phyloP scores from a whole-genome alignment of 2,113 vertebrate genomes.

The Paralichthys olivaceus region DNA sequence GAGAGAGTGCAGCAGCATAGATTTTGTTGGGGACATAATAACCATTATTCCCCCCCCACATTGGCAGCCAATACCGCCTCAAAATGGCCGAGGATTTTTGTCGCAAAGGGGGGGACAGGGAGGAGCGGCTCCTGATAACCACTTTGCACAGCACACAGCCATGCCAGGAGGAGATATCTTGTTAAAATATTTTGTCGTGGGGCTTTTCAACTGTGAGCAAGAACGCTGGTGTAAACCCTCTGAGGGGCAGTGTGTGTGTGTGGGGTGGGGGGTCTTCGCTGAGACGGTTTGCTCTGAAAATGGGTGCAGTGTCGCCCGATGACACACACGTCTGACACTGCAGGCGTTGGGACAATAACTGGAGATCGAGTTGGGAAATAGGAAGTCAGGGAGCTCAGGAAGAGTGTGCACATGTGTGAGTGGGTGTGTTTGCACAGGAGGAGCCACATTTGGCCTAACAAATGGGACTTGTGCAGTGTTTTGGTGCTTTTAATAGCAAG shows the following conservation, averaged over 20 bases:
- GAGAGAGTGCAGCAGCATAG: conserved; percentile 51
- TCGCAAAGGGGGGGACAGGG: conserved; percentile 6
- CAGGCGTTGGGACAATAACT: conserved; percentile 47
- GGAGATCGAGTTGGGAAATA: conserved; percentile 47
- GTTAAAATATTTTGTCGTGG: conserved; percentile 50
- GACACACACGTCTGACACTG: conserved; percentile 41
- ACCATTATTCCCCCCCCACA: conserved; percentile 46
- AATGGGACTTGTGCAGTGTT: conserved; percentile 1
- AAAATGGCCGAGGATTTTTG: conserved; percentile 67
- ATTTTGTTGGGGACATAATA: conserved; percentile 69
- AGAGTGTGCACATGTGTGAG: conserved; percentile 11
- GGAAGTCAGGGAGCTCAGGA: conserved; percentile 27
- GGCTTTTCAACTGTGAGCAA: conserved; percentile 33
- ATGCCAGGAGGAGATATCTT: conserved; percentile 38
- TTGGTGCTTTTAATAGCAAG: neutral
- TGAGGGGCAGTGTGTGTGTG: neutral
- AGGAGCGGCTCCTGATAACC: conserved; percentile 24
- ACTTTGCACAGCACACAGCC: conserved; percentile 7
- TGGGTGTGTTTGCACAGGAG: conserved; percentile 25
- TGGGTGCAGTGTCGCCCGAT: conserved; percentile 56
- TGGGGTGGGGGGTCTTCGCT: neutral
- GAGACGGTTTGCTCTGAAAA: conserved; percentile 52
- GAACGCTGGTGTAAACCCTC: conserved; percentile 42
- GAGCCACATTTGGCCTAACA: neutral
- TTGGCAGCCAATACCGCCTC: conserved; percentile 39